These are phyloP conservation scores for Mobula birostris DNA, from an alignment of 2,113 vertebrate species.

Conservation along the genomic window DNA sequence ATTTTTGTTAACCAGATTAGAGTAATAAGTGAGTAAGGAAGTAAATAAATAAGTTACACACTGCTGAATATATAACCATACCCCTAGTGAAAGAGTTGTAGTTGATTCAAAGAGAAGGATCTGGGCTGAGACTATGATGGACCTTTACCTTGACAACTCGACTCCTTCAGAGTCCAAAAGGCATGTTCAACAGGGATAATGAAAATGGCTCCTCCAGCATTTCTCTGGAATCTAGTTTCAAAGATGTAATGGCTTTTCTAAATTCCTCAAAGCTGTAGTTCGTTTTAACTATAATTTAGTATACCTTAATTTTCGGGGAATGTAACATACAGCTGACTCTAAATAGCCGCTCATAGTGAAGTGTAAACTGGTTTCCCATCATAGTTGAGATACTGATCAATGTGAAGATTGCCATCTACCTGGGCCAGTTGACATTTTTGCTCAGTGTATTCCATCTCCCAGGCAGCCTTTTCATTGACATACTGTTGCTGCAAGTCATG, in stretches of 20 bases:
- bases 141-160: neutral
- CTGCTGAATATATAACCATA: neutral
- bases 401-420: conserved; percentile 53
- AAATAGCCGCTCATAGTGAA: neutral
- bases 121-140: neutral
- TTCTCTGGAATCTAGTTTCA: neutral
- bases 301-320: neutral
- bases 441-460: conserved; percentile 80
- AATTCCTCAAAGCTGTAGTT: neutral
- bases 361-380: neutral
- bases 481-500: conserved; percentile 78
- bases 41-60: no score
- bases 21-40: no score
- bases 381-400: neutral
- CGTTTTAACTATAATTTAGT: neutral
- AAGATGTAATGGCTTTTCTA: neutral
- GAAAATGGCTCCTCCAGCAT: neutral
- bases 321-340: neutral
- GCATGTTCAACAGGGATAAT: neutral
- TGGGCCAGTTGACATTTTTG: conserved; percentile 75
- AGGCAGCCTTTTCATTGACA: conserved; percentile 79
- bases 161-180: neutral
- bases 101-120: neutral
- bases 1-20: neutral
- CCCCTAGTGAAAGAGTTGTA: neutral